Evolutionary conservation across 2,797 vertebrate species (phyloP), one percentile per base, ranked within the genome.

Genomic region (Peromyscus aztecus): DNA sequence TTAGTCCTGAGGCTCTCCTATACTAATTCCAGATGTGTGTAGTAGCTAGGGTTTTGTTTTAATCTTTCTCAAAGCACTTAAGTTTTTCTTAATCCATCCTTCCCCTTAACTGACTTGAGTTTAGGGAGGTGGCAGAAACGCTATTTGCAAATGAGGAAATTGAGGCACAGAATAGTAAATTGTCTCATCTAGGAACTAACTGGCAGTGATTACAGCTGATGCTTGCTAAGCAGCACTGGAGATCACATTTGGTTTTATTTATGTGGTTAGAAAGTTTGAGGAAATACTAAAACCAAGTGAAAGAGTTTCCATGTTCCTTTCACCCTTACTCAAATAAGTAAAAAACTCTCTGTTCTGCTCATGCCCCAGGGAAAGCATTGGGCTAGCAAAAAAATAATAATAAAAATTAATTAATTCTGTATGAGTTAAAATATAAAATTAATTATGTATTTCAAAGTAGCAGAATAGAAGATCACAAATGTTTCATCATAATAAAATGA

Each of bases 91-190:
- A 84, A 96, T 81, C 76, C 75, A 24, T 52, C 77, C 24, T 90
- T 89, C 49, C 24, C 73, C 23, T 73, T 40, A 83, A 37, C 24
- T 63, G 49, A 7, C 59, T 90, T 55, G 17, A 94, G 75, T 23
- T 91, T 93, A 10, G 40, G 17, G 29, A 77, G 2, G 37, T 90
- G 40, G 61, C 21, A 86, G 61, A 61, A 95, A 88, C 0, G 14
- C 9, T 55, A 19, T 88, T 84, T 89, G 59, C 57, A 80, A 91
- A 80, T 89, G 69, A 89, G 52, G 63, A 96, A 96, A 97, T 78
- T 91, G 95, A 97, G 97, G 94, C 82, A 94, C 55, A 78, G 46
- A 87, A 67, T 14, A 83, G 34, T n/a, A 92, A 61, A 27, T 0
- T 90, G 85, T 27, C 69, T 90, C 80, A 1, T 61, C 27, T 14